A percentile compares a stretch with the other conserved stretches of the same genome.
Evolutionary conservation across 2,797 vertebrate genomes (phyloP).

Genomic region (Lycodopsis pacificus): DNA sequence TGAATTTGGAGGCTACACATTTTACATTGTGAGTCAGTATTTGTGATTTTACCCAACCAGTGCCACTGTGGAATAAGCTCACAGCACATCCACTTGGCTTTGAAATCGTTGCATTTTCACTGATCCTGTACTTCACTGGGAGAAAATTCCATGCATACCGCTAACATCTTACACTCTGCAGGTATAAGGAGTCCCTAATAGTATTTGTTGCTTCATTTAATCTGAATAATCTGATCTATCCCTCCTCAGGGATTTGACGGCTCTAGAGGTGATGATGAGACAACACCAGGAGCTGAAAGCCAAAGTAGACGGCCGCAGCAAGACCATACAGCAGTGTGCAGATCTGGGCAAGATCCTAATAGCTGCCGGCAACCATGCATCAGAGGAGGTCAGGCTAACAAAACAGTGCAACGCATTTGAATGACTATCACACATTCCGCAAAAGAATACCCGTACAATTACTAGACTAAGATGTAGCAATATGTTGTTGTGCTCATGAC

Average conservation of each 20-base stretch:
- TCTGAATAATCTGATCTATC: constrained; percentile 16
- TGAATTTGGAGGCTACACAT: constrained; percentile 9
- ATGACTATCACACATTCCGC: constrained; percentile 13
- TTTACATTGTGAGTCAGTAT: constrained; percentile 21
- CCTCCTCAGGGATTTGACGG: constrained; percentile 87
- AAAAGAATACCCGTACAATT: background rate
- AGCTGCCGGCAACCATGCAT: constrained; percentile 90
- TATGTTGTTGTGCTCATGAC: constrained; percentile 32
- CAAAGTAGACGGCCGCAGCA: constrained; percentile 93
- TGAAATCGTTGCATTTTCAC: background rate
- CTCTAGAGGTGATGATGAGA: constrained; percentile 91
- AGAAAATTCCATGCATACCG: background rate
- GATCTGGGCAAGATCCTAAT: constrained; percentile 92
- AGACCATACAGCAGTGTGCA: constrained; percentile 91
- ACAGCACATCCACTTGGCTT: background rate
- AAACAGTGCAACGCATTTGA: constrained; percentile 17
- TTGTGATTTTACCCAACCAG: constrained; percentile 19
- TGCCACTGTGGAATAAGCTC: background rate
- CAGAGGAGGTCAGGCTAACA: constrained; percentile 87
- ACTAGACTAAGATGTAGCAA: background rate
- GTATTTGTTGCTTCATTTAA: constrained; percentile 4
- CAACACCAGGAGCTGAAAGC: constrained; percentile 94
- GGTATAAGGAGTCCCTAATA: background rate
- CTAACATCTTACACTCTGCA: constrained; percentile 9
- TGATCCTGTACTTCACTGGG: background rate